Base-by-base conservation (phyloP, 2,888 invertebrate species). In the Cheilosia vernalis region DNA sequence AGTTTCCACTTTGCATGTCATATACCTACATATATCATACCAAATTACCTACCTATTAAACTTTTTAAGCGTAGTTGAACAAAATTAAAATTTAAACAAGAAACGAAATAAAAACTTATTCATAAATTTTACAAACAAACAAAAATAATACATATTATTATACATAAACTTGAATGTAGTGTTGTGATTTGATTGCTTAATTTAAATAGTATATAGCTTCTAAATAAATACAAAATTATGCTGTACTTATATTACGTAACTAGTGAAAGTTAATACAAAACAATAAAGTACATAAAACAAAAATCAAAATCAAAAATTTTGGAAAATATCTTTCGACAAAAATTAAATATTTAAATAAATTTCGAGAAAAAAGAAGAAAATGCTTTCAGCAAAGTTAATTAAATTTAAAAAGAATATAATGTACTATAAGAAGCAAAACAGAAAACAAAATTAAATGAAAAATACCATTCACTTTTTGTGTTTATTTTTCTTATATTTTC, bases 101-200 rank as follows among this genome's bases (percentile, higher is more conserved):
- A n/a, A 17, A 70, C 47, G 40, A 37, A 37, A 37, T 10, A 77
- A 58, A 64, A 27, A 64, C 33, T 56, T 64, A 78, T 73, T 70
- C 47, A 81, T 64, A 76, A 66, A 77, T 70, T 51, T 73, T 70
- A 58, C 44, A 84, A 72, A 73, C 66, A 72, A 30, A 66, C 15
- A 73, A 55, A 47, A 2, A 17, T 7, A 2, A 44, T n/a, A 15
- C 19, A 47, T 53, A 55, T 27, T 51, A 76, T 58, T 37, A 44
- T 84, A 67, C 19, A 60, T 73, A 73, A 70, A 85, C 77, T 73
- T 86, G 56, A 81, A 82, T 86, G 86, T 86, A 86, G 86, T 86
- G 86, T 86, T 86, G 86, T 86, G 86, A 86, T 67, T 86, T 86
- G 81, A 86, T 86, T 86, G 85, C 85, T 85, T 85, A 72, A 81